Base-by-base conservation (phyloP, 2,888 invertebrate genomes). In the Argyresthia albistria region DNA sequence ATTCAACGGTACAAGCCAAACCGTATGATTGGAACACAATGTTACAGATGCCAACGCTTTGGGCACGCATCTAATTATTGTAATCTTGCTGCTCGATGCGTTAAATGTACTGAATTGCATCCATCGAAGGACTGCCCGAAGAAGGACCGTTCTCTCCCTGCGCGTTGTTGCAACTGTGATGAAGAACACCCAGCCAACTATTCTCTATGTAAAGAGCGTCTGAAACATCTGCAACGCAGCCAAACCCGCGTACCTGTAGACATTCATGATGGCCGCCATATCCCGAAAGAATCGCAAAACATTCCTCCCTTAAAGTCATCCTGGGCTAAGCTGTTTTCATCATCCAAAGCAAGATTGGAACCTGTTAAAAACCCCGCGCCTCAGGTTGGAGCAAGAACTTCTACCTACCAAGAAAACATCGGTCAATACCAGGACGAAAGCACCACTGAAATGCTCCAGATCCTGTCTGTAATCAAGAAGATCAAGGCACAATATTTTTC, bases 141-240 rank as follows among this genome's bases (percentile, higher is more conserved):
- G 7, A 54, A 55, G 39, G 48, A 14, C 12, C 4, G 50, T 35
- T 37, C 46, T 4, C 35, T 36, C 16, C 53, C 53, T 6, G 55
- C 53, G 0, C 50, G 43, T 1, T 54, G 52, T 35, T 54, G 54
- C 35, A 54, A 54, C 35, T 54, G 52, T 15, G 45, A 52, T 10
- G n/a, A 50, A 46, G 50, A 50, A 2, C 55, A 55, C 25, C 55
- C 55, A n/a, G 55, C 53, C 35, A 55, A 53, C 14, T 55, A 51
- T 15, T 42, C 43, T 1, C 46, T 53, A 16, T 55, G 55, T 25
- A 49, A 15, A 9, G 51, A 51, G 37, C 43, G 53, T 1, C 35
- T 51, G 4, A 52, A 54, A 43, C 52, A 54, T 45, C 35, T 54
- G 0, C 12, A 54, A 16, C 51, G 54, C 4, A 43, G 9, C 7